Percentiles rank a stretch among this genome's conserved stretches.
These are phyloP conservation scores for Cyphomyrus discorhynchus DNA, from an alignment of 2,113 vertebrate species.

Conservation along the genomic window DNA sequence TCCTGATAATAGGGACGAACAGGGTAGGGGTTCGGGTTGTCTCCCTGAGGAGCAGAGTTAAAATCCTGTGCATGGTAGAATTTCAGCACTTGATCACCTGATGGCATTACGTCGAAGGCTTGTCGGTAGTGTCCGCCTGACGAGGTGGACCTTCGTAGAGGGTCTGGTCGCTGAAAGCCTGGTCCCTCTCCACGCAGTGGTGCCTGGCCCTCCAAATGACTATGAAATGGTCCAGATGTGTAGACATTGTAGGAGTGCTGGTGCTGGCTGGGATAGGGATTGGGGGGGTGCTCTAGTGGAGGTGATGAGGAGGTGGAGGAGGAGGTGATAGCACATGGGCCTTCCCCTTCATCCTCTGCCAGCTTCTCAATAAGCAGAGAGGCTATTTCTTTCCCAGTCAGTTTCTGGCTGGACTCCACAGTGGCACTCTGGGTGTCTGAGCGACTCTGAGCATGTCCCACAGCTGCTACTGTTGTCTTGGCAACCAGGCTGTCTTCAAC, in stretches of 20 bases:
- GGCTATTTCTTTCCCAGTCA: conserved; percentile 44
- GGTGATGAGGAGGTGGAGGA: conserved; percentile 33
- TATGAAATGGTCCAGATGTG: conserved; percentile 38
- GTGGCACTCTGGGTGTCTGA: conserved; percentile 53
- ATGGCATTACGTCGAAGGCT: conserved; percentile 50
- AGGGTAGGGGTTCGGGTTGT: conserved; percentile 37
- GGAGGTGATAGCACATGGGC: conserved; percentile 20
- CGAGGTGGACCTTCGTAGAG: conserved; percentile 30
- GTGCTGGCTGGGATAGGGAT: conserved; percentile 48
- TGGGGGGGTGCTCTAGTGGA: conserved; percentile 28
- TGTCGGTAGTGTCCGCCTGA: conserved; percentile 46
- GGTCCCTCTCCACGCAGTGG: conserved; percentile 9
- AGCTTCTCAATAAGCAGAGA: conserved; percentile 41
- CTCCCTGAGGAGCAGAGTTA: conserved; percentile 25
- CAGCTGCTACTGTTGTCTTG: conserved; percentile 11
- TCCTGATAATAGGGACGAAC: conserved; percentile 33
- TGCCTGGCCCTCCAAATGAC: conserved; percentile 22
- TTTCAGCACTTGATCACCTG: conserved; percentile 43
- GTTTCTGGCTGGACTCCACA: conserved; percentile 14
- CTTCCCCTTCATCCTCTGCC: conserved; percentile 37
- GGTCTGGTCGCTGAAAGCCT: conserved; percentile 37
- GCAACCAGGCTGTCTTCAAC: conserved; percentile 23
- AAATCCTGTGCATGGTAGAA: conserved; percentile 44
- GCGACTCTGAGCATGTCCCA: conserved; percentile 50
- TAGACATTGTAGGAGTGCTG: conserved; percentile 44